Percentiles rank a stretch among this genome's conserved stretches.
Conservation (phyloP, 2,797 vertebrate genomes). For the Takifugu ocellatus region DNA sequence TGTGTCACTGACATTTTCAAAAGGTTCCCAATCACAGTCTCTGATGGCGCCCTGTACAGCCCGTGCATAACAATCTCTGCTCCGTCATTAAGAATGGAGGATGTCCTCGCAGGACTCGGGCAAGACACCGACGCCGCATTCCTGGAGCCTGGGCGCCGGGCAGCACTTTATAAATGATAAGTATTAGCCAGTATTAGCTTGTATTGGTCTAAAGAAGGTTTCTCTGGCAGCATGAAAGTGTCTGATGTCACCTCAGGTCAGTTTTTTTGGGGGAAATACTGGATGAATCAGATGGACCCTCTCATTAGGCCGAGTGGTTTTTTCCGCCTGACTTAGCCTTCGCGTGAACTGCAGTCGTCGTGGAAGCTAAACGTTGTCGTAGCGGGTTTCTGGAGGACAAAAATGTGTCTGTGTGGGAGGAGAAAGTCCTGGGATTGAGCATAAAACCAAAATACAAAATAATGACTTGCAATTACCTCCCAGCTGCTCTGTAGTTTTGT, state of each 20-base stretch:
- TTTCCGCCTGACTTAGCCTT: conserved; percentile 1
- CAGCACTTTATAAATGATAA: conserved; percentile 78
- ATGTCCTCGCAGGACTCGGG: conserved; percentile 56
- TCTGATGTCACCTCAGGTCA: too few relatives aligned
- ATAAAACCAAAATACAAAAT: conserved; percentile 72
- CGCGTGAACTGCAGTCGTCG: conserved; percentile 18
- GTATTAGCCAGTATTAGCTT: conserved; percentile 71
- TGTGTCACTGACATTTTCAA: conserved; percentile 81
- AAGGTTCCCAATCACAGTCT: conserved; percentile 76
- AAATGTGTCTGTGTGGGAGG: conserved; percentile 50
- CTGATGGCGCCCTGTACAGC: conserved; percentile 70
- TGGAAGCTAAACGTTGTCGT: conserved; percentile 1
- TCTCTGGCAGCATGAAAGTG: too few relatives aligned
- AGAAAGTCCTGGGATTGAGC: conserved; percentile 69
- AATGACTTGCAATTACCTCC: conserved; percentile 71
- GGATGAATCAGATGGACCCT: neutral
- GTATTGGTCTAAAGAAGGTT: conserved; percentile 56
- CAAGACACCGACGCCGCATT: conserved; percentile 46
- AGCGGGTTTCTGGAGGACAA: conserved; percentile 20
- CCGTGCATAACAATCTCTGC: conserved; percentile 74
- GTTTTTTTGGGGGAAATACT: too few relatives aligned
- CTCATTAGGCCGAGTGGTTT: conserved; percentile 1
- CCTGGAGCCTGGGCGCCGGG: conserved; percentile 17
- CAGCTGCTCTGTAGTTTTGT: conserved; percentile 72
- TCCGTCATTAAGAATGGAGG: conserved; percentile 72